phyloP scores from a whole-genome alignment of 2,888 invertebrate genomes.

The Nomada flava region DNA sequence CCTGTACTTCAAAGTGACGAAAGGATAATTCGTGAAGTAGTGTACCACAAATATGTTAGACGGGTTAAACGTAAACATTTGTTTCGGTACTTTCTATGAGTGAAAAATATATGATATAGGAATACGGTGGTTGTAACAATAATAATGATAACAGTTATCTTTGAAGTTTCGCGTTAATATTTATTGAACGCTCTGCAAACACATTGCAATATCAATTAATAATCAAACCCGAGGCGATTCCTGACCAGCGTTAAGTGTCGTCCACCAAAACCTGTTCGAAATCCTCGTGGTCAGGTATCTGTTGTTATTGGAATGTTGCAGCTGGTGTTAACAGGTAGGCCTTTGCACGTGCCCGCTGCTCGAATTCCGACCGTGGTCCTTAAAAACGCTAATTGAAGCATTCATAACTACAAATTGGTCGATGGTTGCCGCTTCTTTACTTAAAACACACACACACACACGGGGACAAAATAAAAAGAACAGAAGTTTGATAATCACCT shows the following conservation, averaged over 20 bases:
- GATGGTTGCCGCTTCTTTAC: background rate
- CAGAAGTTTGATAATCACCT: too few relatives aligned
- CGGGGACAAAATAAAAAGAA: too few relatives aligned
- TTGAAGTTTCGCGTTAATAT: too few relatives aligned
- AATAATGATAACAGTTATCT: too few relatives aligned
- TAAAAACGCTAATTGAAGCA: background rate
- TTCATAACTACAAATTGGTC: conserved; percentile 2
- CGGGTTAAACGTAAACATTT: too few relatives aligned
- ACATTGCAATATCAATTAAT: background rate
- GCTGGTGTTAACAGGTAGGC: conserved; percentile 28
- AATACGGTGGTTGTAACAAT: too few relatives aligned
- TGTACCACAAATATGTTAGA: too few relatives aligned
- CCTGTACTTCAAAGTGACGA: too few relatives aligned
- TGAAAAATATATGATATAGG: too few relatives aligned
- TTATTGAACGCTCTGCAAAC: background rate
- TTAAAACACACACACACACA: too few relatives aligned
- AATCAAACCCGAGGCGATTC: background rate
- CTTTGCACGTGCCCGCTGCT: conserved; percentile 9
- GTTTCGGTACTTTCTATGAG: too few relatives aligned
- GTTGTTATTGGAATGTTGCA: conserved; percentile 31
- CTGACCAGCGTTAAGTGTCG: conserved; percentile 20
- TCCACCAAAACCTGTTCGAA: conserved; percentile 30
- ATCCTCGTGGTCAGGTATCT: conserved; percentile 26
- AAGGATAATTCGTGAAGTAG: too few relatives aligned
- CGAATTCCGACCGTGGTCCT: background rate